Percentiles rank a stretch among this genome's conserved stretches.
phyloP scores from a whole-genome alignment of 2,888 invertebrate species.

The Tenthredo livida region DNA sequence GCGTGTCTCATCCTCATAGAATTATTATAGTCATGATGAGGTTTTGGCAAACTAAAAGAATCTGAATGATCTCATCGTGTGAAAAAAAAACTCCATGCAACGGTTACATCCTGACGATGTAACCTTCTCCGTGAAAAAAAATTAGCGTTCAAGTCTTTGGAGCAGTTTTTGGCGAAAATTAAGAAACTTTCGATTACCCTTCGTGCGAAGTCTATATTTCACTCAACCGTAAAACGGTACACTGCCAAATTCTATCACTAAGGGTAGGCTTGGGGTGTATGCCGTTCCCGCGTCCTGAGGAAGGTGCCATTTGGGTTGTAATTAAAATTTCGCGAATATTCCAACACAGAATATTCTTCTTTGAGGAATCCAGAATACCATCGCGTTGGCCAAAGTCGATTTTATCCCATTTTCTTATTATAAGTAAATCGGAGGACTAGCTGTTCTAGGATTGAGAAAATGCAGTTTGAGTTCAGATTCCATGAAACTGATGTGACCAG shows the following conservation, averaged over 20 bases:
- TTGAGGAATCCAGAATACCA: background rate
- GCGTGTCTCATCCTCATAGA: background rate
- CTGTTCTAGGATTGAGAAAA: background rate
- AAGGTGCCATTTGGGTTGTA: background rate
- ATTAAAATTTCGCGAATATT: background rate
- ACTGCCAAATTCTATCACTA: background rate
- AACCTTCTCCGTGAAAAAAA: background rate
- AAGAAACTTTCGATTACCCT: no score
- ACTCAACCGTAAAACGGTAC: background rate
- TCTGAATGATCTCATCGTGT: background rate
- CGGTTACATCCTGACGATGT: background rate
- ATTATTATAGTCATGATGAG: background rate
- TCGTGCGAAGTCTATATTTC: background rate
- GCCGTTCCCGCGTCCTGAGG: background rate
- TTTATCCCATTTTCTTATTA: background rate
- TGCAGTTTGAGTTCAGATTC: background rate
- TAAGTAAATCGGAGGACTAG: background rate
- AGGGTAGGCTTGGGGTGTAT: no score
- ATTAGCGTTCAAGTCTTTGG: background rate
- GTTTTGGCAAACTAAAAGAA: background rate
- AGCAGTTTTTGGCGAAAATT: background rate
- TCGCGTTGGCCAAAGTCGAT: background rate
- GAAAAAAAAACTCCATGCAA: background rate
- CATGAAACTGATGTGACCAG: background rate
- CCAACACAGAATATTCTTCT: background rate